Evolutionary conservation across 2,888 invertebrate genomes (phyloP).

Genomic region (Microplitis manilae): DNA sequence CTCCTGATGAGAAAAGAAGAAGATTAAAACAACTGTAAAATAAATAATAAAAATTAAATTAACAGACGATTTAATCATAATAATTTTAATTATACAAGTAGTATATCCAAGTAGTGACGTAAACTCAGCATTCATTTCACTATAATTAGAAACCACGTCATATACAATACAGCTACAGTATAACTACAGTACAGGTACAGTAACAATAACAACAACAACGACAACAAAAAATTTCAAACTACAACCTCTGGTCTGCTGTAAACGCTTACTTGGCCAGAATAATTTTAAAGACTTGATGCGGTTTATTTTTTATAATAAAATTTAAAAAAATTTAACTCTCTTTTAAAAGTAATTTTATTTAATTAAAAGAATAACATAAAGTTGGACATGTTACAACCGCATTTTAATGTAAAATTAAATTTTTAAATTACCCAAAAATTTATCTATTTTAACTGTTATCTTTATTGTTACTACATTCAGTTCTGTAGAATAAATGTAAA

Average conservation of each 20-base stretch:
- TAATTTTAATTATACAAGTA: constrained; percentile 57
- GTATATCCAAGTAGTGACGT: constrained; percentile 28
- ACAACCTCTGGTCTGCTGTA: neutral
- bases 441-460: no score
- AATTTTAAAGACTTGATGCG: neutral
- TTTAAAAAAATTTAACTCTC: neutral
- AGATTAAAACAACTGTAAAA: constrained; percentile 48
- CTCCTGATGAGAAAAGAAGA: constrained; percentile 35
- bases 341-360: neutral
- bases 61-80: constrained; percentile 60
- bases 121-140: constrained; percentile 21
- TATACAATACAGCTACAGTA: neutral
- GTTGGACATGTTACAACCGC: no score
- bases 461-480: no score
- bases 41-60: constrained; percentile 41
- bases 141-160: constrained; percentile 11
- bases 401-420: no score
- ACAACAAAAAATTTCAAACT: neutral
- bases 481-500: no score
- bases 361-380: no score
- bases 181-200: no score
- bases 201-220: neutral
- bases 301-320: neutral
- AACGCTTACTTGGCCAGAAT: neutral
- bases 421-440: no score